Evolutionary conservation across 2,113 vertebrate genomes (phyloP), one percentile per base, ranked within the genome.

Genomic region (Epinephelus moara): DNA sequence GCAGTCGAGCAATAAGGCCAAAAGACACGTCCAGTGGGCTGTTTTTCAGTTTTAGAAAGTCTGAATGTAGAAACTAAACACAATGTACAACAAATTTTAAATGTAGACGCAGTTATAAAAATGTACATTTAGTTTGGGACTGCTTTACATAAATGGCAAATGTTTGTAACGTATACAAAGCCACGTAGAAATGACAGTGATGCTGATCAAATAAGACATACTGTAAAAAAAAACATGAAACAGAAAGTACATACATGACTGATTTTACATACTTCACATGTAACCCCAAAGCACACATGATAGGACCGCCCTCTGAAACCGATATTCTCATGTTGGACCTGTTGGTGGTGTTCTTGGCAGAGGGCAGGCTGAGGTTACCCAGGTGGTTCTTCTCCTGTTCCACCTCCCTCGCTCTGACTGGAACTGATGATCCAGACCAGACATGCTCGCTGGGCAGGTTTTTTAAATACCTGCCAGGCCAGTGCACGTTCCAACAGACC

Each of bases 321-420:
- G n/a, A 49, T 50, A 18, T 75, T 79, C 42, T 52, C 21, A 4
- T 49, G 23, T 37, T 59, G 75, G 76, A 72, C 64, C 69, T 61
- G 67, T 60, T 14, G 47, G n/a, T 77, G 59, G 74, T 90, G 82
- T 86, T 88, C 69, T 89, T 89, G 89, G 91, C 77, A 78, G 75
- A 79, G 88, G 69, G 72, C 61, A 86, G 67, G 25, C 66, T 69
- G 77, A 81, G 75, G 87, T 90, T 90, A 85, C 67, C 69, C 94
- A 94, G 94, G 93, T 93, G 93, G 79, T 91, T 93, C 84, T 88
- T 89, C 88, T 93, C 91, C 76, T 69, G 21, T 81, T 88, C 84
- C 91, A 93, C 88, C 90, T 93, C 89, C 80, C 77, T 86, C n/a
- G 9, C 60, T 84, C 82, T 62, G 71, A 79, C 86, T 62, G 9